Evolutionary conservation across 1,140 invertebrate species (phyloP).

Genomic region (Venturia canescens): DNA sequence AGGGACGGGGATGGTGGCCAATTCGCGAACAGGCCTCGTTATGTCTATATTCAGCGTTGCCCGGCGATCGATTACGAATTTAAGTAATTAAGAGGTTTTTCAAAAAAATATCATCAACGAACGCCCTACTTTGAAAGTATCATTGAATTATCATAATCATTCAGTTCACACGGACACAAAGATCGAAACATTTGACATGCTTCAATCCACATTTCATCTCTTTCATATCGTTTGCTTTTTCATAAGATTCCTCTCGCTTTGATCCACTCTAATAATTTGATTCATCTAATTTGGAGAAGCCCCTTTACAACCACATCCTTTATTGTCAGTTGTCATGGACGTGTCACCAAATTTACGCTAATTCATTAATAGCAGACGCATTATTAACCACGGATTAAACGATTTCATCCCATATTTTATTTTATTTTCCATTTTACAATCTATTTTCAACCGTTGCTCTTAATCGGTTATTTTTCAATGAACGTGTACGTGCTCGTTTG

Average conservation of each 20-base stretch:
- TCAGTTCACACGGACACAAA: constrained; percentile 47
- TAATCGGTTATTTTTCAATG: constrained; percentile 9
- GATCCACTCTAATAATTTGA: constrained; percentile 27
- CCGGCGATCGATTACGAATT: constrained; percentile 10
- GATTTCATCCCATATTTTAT: constrained; percentile 32
- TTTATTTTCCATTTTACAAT: neutral
- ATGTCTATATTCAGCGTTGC: constrained; percentile 37
- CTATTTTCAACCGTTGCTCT: neutral
- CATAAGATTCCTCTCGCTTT: neutral
- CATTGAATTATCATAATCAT: constrained; percentile 11
- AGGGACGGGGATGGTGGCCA: constrained; percentile 54
- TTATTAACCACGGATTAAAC: constrained; percentile 20
- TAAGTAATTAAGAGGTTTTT: neutral
- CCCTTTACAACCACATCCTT: constrained; percentile 62
- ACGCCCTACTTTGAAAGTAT: constrained; percentile 1
- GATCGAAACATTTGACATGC: constrained; percentile 42
- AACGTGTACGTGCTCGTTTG: neutral
- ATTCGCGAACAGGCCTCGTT: constrained; percentile 48
- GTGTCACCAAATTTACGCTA: constrained; percentile 57
- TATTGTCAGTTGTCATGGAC: constrained; percentile 71
- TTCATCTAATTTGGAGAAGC: constrained; percentile 50
- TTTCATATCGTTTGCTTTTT: neutral
- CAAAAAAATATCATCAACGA: constrained; percentile 16
- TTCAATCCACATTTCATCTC: neutral
- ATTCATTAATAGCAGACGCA: constrained; percentile 47